Conservation (phyloP, 2,888 invertebrate species). For the Hypena proboscidalis region DNA sequence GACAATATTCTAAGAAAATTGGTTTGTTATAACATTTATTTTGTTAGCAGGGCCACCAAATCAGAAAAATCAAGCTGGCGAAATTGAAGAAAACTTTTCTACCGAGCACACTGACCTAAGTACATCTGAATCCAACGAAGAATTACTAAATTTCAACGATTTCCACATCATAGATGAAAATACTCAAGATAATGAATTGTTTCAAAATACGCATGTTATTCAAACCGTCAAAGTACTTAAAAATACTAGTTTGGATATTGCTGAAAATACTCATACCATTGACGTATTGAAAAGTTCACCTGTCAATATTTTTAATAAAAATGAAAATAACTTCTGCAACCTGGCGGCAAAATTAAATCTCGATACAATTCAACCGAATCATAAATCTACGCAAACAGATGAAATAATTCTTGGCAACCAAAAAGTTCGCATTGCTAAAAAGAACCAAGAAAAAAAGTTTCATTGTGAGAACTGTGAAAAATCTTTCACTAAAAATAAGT, state of each 20-base stretch:
- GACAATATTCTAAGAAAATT: neutral
- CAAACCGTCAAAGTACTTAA: no score
- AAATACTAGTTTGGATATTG: neutral
- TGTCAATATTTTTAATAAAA: no score
- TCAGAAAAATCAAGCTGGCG: no score
- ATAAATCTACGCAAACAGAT: no score
- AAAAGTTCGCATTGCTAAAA: no score
- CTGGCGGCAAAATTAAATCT: no score
- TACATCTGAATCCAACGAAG: no score
- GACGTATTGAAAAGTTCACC: no score
- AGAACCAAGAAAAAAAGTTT: neutral
- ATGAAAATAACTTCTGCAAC: no score
- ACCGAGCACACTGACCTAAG: neutral
- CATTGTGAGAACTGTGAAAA: neutral
- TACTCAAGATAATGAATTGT: neutral
- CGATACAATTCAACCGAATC: neutral
- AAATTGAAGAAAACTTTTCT: neutral
- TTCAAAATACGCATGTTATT: neutral
- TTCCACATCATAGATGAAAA: neutral
- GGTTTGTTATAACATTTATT: no score
- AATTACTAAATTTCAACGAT: conserved; percentile 1
- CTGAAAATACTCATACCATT: neutral
- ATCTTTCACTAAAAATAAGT: neutral
- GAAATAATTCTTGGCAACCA: no score
- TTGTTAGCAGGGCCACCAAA: no score